Conservation (phyloP, 64 coral and sea anemone species). For the Montipora cactus region DNA sequence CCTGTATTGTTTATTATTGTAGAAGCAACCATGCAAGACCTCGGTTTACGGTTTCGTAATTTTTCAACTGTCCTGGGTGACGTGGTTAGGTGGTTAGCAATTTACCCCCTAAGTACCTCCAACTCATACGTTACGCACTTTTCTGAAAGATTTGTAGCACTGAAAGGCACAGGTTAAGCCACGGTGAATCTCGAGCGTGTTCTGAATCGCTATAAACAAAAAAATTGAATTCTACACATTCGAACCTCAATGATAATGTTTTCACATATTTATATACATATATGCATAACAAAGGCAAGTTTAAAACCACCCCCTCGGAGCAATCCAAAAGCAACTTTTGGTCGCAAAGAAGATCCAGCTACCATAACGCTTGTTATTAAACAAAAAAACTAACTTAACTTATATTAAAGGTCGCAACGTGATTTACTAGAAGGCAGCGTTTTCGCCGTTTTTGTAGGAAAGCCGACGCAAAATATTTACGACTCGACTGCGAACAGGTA, state of each 20-base stretch:
- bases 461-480: neutral
- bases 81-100: neutral
- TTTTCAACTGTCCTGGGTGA: neutral
- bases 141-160: neutral
- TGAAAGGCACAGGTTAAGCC: neutral
- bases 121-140: neutral
- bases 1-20: neutral
- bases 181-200: neutral
- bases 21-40: neutral
- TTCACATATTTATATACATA: neutral
- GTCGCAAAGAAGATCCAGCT: neutral
- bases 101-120: too few relatives aligned
- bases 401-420: neutral
- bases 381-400: neutral
- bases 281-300: slow-evolving; percentile 73
- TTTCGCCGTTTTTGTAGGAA: neutral
- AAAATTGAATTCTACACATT: too few relatives aligned
- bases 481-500: neutral
- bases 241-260: too few relatives aligned
- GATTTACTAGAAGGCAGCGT: neutral
- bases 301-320: neutral
- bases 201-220: neutral
- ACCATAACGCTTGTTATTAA: neutral
- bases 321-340: neutral
- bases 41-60: neutral